Conservation (phyloP, 2,888 invertebrate species). For the Hecatera dysodea region DNA sequence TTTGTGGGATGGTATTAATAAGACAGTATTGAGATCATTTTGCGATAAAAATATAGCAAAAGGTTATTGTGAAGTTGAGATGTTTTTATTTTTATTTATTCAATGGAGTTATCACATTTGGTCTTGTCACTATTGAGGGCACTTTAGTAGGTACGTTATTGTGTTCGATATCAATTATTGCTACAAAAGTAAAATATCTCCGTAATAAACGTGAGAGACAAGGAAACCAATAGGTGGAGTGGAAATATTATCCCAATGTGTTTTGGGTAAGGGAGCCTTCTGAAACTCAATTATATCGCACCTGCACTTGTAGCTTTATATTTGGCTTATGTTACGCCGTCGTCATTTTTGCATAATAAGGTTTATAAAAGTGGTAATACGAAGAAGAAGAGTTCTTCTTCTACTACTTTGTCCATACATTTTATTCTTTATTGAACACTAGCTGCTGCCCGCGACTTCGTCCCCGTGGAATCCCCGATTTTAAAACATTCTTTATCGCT, state of each 20-base stretch:
- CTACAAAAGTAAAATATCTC: neutral
- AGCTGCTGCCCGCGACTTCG: too few relatives aligned
- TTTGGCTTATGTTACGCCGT: conserved; percentile 9
- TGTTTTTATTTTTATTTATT: neutral
- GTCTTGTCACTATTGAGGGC: neutral
- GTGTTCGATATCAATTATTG: too few relatives aligned
- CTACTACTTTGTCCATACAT: too few relatives aligned
- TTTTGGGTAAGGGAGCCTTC: neutral
- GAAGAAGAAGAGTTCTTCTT: neutral
- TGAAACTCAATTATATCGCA: conserved; percentile 19
- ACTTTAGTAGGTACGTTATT: neutral
- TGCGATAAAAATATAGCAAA: too few relatives aligned
- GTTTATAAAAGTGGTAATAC: neutral
- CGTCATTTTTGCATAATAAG: neutral
- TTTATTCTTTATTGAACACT: too few relatives aligned
- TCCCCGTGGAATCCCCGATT: too few relatives aligned
- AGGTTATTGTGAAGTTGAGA: too few relatives aligned
- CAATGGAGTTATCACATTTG: neutral
- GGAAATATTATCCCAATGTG: conserved; percentile 20
- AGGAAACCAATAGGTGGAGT: conserved; percentile 19
- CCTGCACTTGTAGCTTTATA: conserved; percentile 40
- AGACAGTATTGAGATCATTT: too few relatives aligned
- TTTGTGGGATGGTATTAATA: neutral
- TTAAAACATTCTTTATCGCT: too few relatives aligned
- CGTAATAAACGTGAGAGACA: conserved; percentile 1